Conservation (phyloP, 2,888 invertebrate genomes). For the Cloeon dipterum region DNA sequence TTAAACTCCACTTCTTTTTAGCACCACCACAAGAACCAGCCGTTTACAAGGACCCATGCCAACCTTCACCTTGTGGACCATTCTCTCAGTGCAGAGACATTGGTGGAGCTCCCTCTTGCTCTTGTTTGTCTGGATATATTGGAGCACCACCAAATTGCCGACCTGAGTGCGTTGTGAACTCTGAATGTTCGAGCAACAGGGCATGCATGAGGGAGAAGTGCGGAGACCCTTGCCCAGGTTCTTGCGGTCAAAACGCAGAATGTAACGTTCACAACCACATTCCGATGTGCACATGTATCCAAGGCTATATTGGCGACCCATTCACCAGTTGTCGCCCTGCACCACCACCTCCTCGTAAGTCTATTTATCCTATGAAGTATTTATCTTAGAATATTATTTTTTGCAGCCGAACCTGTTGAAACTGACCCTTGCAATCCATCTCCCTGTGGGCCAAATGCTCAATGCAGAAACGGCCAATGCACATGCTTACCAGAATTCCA, state of each 20-base stretch:
- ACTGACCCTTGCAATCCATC: slow-evolving; percentile 19
- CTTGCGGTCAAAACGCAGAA: slow-evolving; percentile 46
- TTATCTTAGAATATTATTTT: background rate
- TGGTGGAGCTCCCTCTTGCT: slow-evolving; percentile 27
- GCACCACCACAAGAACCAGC: background rate
- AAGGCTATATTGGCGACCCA: slow-evolving; percentile 53
- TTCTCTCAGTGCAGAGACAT: slow-evolving; percentile 21
- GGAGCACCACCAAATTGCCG: slow-evolving; percentile 50
- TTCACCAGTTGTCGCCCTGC: slow-evolving; percentile 39
- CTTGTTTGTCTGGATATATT: slow-evolving; percentile 35
- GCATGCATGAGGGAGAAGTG: slow-evolving; percentile 54
- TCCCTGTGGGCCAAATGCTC: slow-evolving; percentile 29
- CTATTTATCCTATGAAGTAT: background rate
- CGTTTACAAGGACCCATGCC: slow-evolving; percentile 30
- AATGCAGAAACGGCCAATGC: slow-evolving; percentile 35
- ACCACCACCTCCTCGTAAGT: slow-evolving; percentile 17
- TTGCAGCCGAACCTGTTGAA: slow-evolving; percentile 6
- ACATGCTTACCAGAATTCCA: slow-evolving; percentile 33
- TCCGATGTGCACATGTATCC: slow-evolving; percentile 49
- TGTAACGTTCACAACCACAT: slow-evolving; percentile 53
- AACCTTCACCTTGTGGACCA: slow-evolving; percentile 45
- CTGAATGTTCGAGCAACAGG: slow-evolving; percentile 44
- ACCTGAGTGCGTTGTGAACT: slow-evolving; percentile 46
- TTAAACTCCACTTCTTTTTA: background rate
- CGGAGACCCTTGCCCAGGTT: slow-evolving; percentile 50